Evolutionary conservation across 2,888 invertebrate genomes (phyloP), one percentile per base, ranked within the genome.

Genomic region (Syritta pipiens): DNA sequence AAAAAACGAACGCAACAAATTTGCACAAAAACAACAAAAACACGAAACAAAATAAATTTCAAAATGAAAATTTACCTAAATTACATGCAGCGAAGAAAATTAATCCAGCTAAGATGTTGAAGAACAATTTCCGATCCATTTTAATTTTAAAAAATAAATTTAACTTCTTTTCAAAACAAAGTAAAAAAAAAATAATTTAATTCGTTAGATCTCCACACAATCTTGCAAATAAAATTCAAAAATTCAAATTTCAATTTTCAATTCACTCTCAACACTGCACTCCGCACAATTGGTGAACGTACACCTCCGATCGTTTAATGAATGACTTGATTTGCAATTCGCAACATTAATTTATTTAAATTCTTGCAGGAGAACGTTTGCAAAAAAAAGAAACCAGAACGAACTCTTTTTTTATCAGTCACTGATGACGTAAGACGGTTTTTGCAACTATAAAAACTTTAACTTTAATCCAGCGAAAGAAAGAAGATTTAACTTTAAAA

Each of bases 301-400:
- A 20, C 44, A 59, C 37, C n/a, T n/a, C 67, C 35, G 72, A 49
- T 67, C 55, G 67, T 17, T 67, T 10, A 22, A 24, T 72, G 67
- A 65, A 67, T 49, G 24, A 67, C 24, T 57, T 19, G 60, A 60
- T 67, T 30, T 20, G 32, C 28, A 44, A 48, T 42, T 62, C 12
- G 51, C 55, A 53, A 55, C 26, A 49, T 55, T 30, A 55, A 59
- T 77, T 65, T 67, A 77, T 72, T 59, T 22, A 60, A 60, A 49
- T 37, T 48, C 44, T 32, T 28, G n/a, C 24, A 19, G 26, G 46
- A 49, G 17, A 35, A 49, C 30, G 1, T 49, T 57, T 37, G 44
- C 51, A 10, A 65, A 46, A n/a, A n/a, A n/a, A n/a, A n/a, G n/a
- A n/a, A n/a, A n/a, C n/a, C n/a, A n/a, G n/a, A n/a, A n/a, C n/a